Evolutionary conservation across 1,140 invertebrate genomes (phyloP).

Genomic region (Drosophila santomea): DNA sequence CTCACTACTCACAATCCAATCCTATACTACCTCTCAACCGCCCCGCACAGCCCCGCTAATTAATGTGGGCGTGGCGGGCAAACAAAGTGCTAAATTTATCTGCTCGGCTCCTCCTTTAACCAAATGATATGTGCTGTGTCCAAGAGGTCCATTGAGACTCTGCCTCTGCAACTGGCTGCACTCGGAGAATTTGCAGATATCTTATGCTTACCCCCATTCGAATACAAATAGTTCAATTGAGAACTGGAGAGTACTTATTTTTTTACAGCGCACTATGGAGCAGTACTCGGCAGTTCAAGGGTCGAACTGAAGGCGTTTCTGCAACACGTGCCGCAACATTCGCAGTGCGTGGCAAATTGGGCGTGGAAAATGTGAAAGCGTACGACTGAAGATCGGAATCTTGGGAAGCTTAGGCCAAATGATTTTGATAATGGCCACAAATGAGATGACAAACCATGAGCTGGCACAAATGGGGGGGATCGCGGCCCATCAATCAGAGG

Average conservation of each 20-base stretch:
- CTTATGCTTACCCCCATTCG: too few relatives aligned
- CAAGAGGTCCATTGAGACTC: conserved; percentile 28
- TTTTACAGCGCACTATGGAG: conserved; percentile 1
- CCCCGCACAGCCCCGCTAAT: conserved; percentile 43
- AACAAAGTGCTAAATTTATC: conserved; percentile 61
- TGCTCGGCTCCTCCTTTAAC: conserved; percentile 28
- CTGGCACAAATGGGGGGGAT: conserved; percentile 31
- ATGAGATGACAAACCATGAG: conserved; percentile 58
- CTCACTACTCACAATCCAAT: background rate
- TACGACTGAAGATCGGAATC: conserved; percentile 43
- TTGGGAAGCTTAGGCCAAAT: conserved; percentile 50
- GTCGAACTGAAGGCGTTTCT: conserved; percentile 34
- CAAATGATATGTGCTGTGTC: conserved; percentile 41
- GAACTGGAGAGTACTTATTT: background rate
- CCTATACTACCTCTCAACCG: background rate
- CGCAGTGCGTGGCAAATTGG: conserved; percentile 57
- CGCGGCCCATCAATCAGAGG: conserved; percentile 42
- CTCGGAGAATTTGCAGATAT: background rate
- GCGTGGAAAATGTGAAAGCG: conserved; percentile 67
- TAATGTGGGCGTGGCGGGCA: conserved; percentile 55
- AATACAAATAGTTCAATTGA: too few relatives aligned
- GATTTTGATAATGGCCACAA: conserved; percentile 69
- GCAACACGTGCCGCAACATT: conserved; percentile 49
- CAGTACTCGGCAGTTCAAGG: conserved; percentile 27
- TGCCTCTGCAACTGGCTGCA: conserved; percentile 33